Conservation (phyloP, 2,888 invertebrate genomes). For the Chirona hameri region DNA sequence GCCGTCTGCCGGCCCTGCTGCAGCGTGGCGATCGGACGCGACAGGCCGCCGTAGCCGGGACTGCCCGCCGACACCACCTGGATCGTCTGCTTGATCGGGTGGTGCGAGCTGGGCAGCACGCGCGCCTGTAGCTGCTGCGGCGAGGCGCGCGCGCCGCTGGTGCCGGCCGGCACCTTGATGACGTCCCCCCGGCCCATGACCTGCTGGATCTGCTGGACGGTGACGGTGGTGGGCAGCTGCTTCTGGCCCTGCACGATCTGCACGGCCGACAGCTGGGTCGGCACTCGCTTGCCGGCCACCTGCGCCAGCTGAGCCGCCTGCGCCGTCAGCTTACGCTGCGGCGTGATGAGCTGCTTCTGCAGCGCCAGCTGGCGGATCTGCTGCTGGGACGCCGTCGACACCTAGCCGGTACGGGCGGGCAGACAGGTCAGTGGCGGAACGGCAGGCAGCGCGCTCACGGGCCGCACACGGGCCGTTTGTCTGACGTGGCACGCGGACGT, state of each 20-base stretch:
- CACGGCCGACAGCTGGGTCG: constrained; percentile 38
- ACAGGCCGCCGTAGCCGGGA: constrained; percentile 30
- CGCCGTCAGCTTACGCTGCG: constrained; percentile 35
- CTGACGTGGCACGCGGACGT: constrained; percentile 39
- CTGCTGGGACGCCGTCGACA: constrained; percentile 56
- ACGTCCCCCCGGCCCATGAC: constrained; percentile 63
- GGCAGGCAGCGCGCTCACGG: too few species aligned
- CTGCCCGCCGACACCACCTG: constrained; percentile 36
- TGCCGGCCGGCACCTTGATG: constrained; percentile 47
- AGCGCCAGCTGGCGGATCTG: constrained; percentile 63
- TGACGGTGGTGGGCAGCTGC: constrained; percentile 60
- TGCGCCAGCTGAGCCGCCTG: constrained; percentile 45
- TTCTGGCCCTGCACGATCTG: constrained; percentile 65
- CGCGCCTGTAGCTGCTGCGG: constrained; percentile 44
- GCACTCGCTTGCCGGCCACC: constrained; percentile 34
- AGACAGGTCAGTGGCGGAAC: constrained; percentile 39
- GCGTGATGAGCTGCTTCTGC: constrained; percentile 51
- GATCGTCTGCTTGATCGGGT: constrained; percentile 32
- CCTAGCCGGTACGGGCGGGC: constrained; percentile 26
- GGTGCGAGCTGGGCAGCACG: constrained; percentile 43
- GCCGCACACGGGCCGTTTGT: too few species aligned
- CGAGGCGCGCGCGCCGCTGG: constrained; percentile 42
- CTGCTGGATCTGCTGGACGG: constrained; percentile 70
- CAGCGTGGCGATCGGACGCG: constrained; percentile 33
- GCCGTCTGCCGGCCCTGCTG: constrained; percentile 35